A percentile compares a stretch with the other conserved stretches of the same genome.
phyloP scores from a whole-genome alignment of 2,113 vertebrate species.

The Tapirus terrestris region DNA sequence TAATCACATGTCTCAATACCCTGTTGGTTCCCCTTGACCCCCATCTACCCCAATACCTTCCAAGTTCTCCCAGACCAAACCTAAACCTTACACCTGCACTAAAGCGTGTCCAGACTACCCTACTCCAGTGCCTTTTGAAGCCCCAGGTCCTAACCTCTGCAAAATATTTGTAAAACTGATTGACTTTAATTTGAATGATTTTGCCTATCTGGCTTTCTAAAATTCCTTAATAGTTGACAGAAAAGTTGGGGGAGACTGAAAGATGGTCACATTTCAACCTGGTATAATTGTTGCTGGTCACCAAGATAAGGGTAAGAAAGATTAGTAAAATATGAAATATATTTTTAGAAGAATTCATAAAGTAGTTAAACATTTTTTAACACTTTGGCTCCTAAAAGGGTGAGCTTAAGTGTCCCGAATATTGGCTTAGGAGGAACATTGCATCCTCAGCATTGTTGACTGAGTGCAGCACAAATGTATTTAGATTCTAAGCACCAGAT shows the following conservation, averaged over 20 bases:
- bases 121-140: not conserved
- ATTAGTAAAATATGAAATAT: not conserved
- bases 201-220: not conserved
- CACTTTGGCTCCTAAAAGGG: not conserved
- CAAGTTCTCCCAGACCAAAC: not conserved
- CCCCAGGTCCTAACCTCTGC: not conserved
- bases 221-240: not conserved
- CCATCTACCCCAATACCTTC: too few species aligned
- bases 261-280: not conserved
- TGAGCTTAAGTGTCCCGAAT: not conserved
- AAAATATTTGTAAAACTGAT: not conserved
- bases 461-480: not conserved
- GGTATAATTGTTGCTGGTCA: not conserved
- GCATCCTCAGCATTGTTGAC: not conserved
- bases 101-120: not conserved
- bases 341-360: not conserved
- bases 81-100: not conserved
- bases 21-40: not conserved
- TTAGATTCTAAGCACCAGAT: not conserved
- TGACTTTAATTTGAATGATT: not conserved
- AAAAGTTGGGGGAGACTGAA: not conserved
- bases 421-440: not conserved
- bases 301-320: not conserved
- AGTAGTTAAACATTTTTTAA: not conserved
- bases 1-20: not conserved